These are phyloP conservation scores for Ceriagrion tenellum DNA, from an alignment of 2,888 invertebrate genomes.

Conservation along the genomic window DNA sequence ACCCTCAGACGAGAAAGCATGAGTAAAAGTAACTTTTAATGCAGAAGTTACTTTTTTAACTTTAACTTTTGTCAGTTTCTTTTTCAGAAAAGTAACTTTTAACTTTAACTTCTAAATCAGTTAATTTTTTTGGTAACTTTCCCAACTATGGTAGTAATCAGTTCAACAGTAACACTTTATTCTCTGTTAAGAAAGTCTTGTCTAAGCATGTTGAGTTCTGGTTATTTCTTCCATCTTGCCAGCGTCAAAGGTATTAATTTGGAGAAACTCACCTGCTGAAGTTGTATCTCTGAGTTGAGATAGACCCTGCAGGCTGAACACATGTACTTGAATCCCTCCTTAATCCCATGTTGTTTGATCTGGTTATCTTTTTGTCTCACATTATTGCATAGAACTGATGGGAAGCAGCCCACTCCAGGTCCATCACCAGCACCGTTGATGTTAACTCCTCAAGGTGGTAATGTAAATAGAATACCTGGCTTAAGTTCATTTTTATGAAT, in stretches of 20 bases:
- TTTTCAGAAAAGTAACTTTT: too few relatives aligned
- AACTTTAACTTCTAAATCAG: too few relatives aligned
- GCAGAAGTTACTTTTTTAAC: too few relatives aligned
- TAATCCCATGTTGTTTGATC: constrained; percentile 76
- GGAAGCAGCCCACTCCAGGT: constrained; percentile 74
- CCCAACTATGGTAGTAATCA: too few relatives aligned
- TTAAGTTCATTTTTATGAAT: too few relatives aligned
- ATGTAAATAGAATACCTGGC: too few relatives aligned
- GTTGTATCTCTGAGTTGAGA: constrained; percentile 79
- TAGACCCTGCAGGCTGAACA: constrained; percentile 79
- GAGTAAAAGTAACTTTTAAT: too few relatives aligned
- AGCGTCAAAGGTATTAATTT: neutral
- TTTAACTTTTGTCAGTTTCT: too few relatives aligned
- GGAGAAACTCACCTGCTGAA: constrained; percentile 75
- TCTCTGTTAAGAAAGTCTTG: too few relatives aligned
- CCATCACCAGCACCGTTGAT: constrained; percentile 75
- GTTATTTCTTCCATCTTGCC: neutral
- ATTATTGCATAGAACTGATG: constrained; percentile 74
- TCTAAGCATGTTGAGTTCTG: neutral
- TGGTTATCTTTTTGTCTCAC: constrained; percentile 76
- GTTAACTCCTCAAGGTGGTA: constrained; percentile 39
- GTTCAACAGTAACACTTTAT: too few relatives aligned
- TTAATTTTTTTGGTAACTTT: too few relatives aligned
- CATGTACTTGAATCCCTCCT: constrained; percentile 69
- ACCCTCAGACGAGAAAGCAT: too few relatives aligned